Base-by-base conservation (phyloP, 2,797 vertebrate genomes). In the Carduelis carduelis region DNA sequence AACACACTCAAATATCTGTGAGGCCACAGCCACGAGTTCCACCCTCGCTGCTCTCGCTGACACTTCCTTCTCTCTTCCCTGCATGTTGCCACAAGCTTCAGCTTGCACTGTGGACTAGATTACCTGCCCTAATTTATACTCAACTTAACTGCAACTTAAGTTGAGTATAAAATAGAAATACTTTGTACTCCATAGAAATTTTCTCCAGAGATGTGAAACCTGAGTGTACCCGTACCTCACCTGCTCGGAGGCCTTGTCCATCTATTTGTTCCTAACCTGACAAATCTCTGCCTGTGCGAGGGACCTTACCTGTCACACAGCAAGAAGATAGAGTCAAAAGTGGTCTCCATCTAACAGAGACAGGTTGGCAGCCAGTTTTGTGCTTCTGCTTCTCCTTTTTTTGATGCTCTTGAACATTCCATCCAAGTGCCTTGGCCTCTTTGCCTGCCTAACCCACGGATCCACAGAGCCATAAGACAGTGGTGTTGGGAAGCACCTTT, bases 191-290 rank as follows among this genome's bases (percentile, higher is more conserved):
- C 27, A 9, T 1, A 7, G 30, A 65, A 16, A 14, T 49, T 75
- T 83, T 60, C 41, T 50, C 26, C 14, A 13, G 57, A 4, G 14
- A 6, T 43, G 23, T 6, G 53, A n/a, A 66, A 9, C 8, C 16
- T 12, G 26, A 52, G 9, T 32, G 6, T 16, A 35, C 24, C 12
- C 0, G 0, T 28, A 24, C 5, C 24, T 69, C 63, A 21, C 10
- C 19, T 55, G 5, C 28, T 70, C 30, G 24, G 32, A 65, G 11
- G 26, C 8, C 18, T 7, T 12, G 53, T 46, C 32, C 4, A 0
- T 28, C 30, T 41, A 2, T 35, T 47, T 70, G n/a, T 59, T 69
- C 20, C 27, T 39, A 35, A 43, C 8, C 13, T 34, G 64, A n/a
- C 9, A 32, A 15, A 18, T 24, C 4, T 12, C 49, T 57, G 20